Evolutionary conservation across 2,797 vertebrate species (phyloP).

Genomic region (Varecia variegata): DNA sequence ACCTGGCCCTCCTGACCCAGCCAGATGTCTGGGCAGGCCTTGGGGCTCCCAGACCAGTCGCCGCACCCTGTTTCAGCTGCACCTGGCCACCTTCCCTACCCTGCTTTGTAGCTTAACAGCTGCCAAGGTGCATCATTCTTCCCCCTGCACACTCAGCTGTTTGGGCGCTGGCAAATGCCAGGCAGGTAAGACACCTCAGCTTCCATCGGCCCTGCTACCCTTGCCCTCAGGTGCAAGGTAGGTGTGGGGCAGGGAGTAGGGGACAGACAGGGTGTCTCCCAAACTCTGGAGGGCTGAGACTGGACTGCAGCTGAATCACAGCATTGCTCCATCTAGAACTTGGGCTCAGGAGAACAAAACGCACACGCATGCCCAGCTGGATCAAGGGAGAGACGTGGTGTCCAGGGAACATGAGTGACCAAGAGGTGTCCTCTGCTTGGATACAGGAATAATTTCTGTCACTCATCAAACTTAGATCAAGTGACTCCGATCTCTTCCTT

Average conservation of each 20-base stretch:
- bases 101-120: neutral
- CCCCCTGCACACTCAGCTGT: slow-evolving; percentile 1
- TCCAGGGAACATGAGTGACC: neutral
- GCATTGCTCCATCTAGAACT: neutral
- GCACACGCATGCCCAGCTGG: neutral
- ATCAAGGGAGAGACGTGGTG: neutral
- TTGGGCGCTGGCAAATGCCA: slow-evolving; percentile 31
- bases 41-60: neutral
- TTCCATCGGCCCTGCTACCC: neutral
- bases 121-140: neutral
- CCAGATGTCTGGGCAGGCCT: slow-evolving; percentile 26
- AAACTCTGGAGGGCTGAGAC: neutral
- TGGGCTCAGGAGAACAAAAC: neutral
- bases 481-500: neutral
- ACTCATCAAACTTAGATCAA: neutral
- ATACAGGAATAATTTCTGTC: neutral
- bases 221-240: neutral
- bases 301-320: neutral
- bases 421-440: neutral
- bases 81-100: neutral
- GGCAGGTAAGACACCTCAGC: neutral
- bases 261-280: slow-evolving; percentile 9
- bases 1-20: slow-evolving; percentile 1
- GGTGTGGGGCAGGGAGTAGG: neutral
- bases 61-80: neutral